A percentile compares a stretch with the other conserved stretches of the same genome.
Conservation (phyloP, 92 coral and sea anemone species). For the Phenganax marumi region DNA sequence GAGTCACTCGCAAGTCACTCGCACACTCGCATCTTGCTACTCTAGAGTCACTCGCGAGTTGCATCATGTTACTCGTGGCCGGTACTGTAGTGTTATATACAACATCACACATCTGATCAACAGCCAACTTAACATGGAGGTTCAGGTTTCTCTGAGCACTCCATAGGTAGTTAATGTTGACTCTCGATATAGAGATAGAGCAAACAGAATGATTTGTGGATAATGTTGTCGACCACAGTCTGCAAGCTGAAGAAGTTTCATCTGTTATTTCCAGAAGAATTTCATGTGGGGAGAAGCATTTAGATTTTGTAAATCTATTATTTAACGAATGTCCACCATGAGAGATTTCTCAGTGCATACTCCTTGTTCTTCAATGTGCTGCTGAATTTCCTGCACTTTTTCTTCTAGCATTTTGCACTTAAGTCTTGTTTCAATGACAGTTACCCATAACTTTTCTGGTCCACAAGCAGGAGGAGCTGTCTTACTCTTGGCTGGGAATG, state of each 20-base stretch:
- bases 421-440: not conserved
- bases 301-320: not conserved
- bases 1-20: too few relatives aligned
- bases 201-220: conserved; percentile 14
- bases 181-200: not conserved
- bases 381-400: not conserved
- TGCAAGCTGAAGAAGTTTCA: not conserved
- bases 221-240: not conserved
- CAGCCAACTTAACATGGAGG: conserved; percentile 11
- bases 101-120: not conserved
- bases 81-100: conserved; percentile 31
- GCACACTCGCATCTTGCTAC: too few relatives aligned
- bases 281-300: not conserved
- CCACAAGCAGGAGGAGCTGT: not conserved
- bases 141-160: conserved; percentile 3
- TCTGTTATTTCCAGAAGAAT: not conserved
- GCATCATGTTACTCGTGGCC: too few relatives aligned
- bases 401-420: not conserved
- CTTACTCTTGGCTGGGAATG: not conserved
- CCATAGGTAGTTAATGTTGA: conserved; percentile 11
- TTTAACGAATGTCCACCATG: not conserved
- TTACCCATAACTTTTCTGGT: not conserved
- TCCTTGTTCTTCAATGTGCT: not conserved
- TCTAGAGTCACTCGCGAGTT: too few relatives aligned
- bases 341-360: not conserved